These are phyloP conservation scores for Uromys caudimaculatus DNA, from an alignment of 2,797 vertebrate genomes.

Conservation along the genomic window DNA sequence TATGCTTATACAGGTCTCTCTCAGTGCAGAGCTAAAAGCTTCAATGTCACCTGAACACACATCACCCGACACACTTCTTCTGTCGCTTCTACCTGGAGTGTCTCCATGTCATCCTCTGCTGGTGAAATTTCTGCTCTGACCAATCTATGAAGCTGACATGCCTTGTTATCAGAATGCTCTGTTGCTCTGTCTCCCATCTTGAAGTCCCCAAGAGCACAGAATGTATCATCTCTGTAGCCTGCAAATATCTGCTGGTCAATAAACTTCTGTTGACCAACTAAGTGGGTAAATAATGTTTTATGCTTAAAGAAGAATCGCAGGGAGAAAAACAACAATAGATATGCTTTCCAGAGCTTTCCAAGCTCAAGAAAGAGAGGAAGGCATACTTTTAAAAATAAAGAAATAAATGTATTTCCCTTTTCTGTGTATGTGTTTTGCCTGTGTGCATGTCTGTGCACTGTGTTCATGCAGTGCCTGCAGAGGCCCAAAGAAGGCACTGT, in stretches of 20 bases:
- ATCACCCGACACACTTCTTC: rapidly evolving
- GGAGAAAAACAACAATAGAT: neutral
- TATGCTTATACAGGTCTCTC: neutral
- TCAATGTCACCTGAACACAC: neutral
- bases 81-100: neutral
- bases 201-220: neutral
- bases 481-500: neutral
- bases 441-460: neutral
- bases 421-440: neutral
- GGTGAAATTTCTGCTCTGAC: neutral
- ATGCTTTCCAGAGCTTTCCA: neutral
- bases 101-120: neutral
- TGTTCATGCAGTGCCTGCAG: neutral
- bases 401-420: neutral
- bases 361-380: neutral
- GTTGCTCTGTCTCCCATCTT: neutral
- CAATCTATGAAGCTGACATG: rapidly evolving
- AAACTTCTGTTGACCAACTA: neutral
- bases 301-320: neutral
- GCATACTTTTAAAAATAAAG: neutral
- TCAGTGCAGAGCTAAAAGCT: neutral
- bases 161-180: too few species aligned
- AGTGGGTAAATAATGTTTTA: neutral
- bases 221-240: neutral
- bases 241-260: neutral